Percentiles rank a stretch among this genome's conserved stretches.
Conservation (phyloP, 2,797 vertebrate genomes). For the Geotrypetes seraphini region DNA sequence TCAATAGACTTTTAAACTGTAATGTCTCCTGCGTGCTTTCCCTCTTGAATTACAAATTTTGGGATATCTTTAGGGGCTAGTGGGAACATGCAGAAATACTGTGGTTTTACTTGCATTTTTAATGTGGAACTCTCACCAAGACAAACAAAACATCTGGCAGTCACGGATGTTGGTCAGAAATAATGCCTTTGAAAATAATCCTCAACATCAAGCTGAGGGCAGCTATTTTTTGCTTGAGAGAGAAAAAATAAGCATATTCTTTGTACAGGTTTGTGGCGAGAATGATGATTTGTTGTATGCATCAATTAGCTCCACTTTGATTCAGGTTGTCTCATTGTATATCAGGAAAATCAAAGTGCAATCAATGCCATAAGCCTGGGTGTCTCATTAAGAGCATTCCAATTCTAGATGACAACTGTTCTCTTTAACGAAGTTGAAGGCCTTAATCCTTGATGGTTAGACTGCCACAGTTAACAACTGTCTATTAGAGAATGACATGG, state of each 20-base stretch:
- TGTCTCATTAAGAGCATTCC: not conserved
- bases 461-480: too few species aligned
- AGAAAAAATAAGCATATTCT: not conserved
- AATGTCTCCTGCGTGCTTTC: too few species aligned
- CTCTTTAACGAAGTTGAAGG: too few species aligned
- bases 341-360: slow-evolving; percentile 8
- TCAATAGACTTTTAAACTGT: too few species aligned
- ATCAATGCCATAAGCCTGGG: slow-evolving; percentile 1
- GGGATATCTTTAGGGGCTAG: too few species aligned
- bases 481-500: too few species aligned
- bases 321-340: slow-evolving; percentile 9
- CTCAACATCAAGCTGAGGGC: not conserved
- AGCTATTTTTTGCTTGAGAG: not conserved
- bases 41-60: too few species aligned
- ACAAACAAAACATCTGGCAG: not conserved
- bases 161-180: not conserved
- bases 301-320: slow-evolving; percentile 11
- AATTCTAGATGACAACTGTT: slow-evolving; percentile 9
- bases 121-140: not conserved
- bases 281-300: slow-evolving; percentile 1
- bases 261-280: not conserved
- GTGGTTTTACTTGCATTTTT: too few species aligned
- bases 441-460: too few species aligned
- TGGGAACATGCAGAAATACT: too few species aligned
- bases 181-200: not conserved